phyloP scores from a whole-genome alignment of 1,140 invertebrate genomes.

The Heliconius nattereri region DNA sequence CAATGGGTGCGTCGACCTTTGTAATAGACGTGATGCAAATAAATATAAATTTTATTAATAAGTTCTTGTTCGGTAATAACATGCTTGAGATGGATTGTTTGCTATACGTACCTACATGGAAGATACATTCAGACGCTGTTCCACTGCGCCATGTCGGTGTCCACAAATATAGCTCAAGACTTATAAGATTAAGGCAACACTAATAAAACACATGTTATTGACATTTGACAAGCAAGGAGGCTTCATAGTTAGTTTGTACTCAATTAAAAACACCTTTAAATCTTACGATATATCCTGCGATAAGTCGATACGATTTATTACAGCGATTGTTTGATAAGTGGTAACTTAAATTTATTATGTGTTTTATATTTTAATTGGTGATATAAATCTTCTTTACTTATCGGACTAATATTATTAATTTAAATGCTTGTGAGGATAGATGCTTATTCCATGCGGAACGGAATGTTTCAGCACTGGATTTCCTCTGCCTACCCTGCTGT shows the following conservation, averaged over 20 bases:
- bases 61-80: too few relatives aligned
- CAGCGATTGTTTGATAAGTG: background rate
- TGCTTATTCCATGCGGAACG: too few relatives aligned
- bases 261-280: conserved; percentile 28
- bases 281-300: conserved; percentile 17
- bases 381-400: background rate
- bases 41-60: background rate
- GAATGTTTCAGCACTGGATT: too few relatives aligned
- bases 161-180: background rate
- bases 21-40: background rate
- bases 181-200: conserved; percentile 23
- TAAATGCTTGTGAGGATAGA: too few relatives aligned
- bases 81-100: too few relatives aligned
- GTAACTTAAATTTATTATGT: background rate
- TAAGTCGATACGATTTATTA: conserved; percentile 13
- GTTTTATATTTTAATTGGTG: conserved; percentile 3
- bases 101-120: too few relatives aligned
- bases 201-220: conserved; percentile 45
- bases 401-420: background rate
- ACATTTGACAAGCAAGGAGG: conserved; percentile 37
- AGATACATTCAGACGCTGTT: background rate
- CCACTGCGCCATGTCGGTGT: background rate
- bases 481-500: too few relatives aligned
- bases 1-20: too few relatives aligned
- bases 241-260: conserved; percentile 22